Conservation (phyloP, 2,888 invertebrate genomes). For the Cephalotes varians region DNA sequence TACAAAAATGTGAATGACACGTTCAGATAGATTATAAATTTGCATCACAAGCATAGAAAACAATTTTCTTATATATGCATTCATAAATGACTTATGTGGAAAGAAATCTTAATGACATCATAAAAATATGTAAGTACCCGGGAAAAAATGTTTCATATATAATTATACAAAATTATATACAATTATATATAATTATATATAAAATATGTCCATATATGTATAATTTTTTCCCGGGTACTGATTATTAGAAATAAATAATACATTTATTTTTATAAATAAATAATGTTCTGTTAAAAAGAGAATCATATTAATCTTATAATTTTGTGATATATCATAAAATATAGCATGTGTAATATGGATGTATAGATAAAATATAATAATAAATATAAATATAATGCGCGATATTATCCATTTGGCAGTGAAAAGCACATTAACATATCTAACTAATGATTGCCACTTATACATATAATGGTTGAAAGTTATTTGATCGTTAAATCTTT, state of each 20-base stretch:
- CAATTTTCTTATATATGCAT: background rate
- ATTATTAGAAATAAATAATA: no score
- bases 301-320: background rate
- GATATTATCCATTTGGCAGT: background rate
- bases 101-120: background rate
- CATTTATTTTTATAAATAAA: no score
- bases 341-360: background rate
- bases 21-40: background rate
- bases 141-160: no score
- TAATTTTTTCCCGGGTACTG: no score
- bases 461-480: background rate
- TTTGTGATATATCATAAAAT: background rate
- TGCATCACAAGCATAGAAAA: background rate
- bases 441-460: background rate
- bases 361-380: background rate
- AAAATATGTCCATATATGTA: no score
- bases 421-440: background rate
- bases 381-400: slow-evolving; percentile 14
- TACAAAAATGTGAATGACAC: background rate
- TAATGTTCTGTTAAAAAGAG: background rate
- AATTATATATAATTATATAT: no score
- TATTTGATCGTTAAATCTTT: background rate
- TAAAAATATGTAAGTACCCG: no score
- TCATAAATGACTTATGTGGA: background rate
- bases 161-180: no score